Evolutionary conservation across 2,888 invertebrate genomes (phyloP).

Genomic region (Sepiola atlantica): DNA sequence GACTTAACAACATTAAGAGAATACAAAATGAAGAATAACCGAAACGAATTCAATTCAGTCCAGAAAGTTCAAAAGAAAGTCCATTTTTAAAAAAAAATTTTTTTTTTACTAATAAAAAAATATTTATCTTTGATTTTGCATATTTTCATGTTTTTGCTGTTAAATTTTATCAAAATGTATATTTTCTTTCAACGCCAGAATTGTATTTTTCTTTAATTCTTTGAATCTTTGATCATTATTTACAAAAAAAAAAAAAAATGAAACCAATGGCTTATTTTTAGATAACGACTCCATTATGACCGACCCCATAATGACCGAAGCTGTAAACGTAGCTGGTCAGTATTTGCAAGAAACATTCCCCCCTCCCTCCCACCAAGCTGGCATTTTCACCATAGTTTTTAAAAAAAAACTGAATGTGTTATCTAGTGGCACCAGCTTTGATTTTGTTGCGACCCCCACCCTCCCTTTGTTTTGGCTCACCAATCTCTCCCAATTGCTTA

Average conservation of each 20-base stretch:
- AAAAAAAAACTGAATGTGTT: conserved; percentile 10
- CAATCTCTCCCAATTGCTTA: not conserved
- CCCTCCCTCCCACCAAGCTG: not conserved
- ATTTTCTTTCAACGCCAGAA: not conserved
- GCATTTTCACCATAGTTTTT: not conserved
- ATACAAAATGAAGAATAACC: too few species aligned
- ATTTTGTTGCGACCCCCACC: not conserved
- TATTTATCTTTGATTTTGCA: not conserved
- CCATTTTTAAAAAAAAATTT: too few species aligned
- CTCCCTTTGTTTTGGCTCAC: not conserved
- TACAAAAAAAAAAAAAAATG: too few species aligned
- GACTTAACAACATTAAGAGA: too few species aligned
- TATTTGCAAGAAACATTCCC: not conserved
- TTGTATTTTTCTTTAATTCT: not conserved
- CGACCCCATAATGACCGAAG: not conserved
- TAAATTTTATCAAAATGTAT: not conserved
- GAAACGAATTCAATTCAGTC: too few species aligned
- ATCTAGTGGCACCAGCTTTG: conserved; percentile 21
- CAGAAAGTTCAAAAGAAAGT: too few species aligned
- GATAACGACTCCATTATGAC: not conserved
- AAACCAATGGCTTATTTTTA: not conserved
- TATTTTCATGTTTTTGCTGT: not conserved
- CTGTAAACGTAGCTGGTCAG: not conserved
- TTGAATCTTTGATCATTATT: not conserved
- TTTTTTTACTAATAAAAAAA: too few species aligned